Percentiles rank a stretch among this genome's conserved stretches.
Conservation (phyloP, 2,113 vertebrate species). For the Ictalurus furcatus region DNA sequence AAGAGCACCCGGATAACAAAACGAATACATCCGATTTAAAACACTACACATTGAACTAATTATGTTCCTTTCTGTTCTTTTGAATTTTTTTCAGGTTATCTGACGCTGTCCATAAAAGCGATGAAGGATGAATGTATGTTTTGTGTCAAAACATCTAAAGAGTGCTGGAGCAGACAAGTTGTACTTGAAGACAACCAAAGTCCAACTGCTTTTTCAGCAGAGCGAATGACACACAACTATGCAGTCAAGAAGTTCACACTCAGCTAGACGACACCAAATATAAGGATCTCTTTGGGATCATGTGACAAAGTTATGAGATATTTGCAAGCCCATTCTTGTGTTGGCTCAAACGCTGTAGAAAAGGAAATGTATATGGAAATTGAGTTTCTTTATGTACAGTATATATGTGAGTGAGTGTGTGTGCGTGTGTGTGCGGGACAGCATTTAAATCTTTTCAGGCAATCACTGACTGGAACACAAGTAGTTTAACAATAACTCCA, state of each 20-base stretch:
- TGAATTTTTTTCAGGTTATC: background rate
- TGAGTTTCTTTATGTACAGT: background rate
- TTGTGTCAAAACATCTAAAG: background rate
- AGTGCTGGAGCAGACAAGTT: background rate
- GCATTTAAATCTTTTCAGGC: background rate
- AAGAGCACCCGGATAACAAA: background rate
- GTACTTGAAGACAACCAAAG: constrained; percentile 8
- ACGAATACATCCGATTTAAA: background rate
- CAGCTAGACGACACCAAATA: background rate
- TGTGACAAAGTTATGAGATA: background rate
- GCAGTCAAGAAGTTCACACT: background rate
- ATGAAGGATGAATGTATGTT: background rate
- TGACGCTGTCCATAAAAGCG: background rate
- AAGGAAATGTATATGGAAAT: background rate
- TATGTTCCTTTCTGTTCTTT: background rate
- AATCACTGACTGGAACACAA: background rate
- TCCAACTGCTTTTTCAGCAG: background rate
- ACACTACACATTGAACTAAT: background rate
- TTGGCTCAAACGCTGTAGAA: background rate
- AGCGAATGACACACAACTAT: background rate
- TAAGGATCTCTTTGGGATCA: background rate
- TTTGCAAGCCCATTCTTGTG: background rate
- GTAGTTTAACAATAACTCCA: background rate
- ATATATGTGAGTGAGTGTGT: background rate
- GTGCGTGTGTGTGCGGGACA: background rate